phyloP scores from a whole-genome alignment of 2,113 vertebrate genomes.

The Cathartes aura region DNA sequence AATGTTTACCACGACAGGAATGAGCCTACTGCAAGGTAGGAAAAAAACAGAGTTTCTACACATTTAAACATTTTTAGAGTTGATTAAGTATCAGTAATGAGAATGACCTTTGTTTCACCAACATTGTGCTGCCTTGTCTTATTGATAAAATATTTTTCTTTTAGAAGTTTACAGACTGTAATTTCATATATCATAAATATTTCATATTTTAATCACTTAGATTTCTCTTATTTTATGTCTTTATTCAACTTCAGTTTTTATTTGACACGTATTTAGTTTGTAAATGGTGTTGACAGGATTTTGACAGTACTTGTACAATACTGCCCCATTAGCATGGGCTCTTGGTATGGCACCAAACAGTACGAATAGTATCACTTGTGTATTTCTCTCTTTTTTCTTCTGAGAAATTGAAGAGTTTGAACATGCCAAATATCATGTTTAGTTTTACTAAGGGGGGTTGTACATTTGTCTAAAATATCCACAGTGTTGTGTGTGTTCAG shows the following conservation, averaged over 20 bases:
- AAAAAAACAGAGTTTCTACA: not conserved
- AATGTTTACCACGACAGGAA: conserved; percentile 90
- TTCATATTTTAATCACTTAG: not conserved
- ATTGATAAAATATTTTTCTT: not conserved
- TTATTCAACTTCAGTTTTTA: not conserved
- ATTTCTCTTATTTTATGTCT: not conserved
- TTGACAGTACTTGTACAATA: not conserved
- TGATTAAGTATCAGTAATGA: not conserved
- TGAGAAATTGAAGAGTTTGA: not conserved
- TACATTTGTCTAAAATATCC: not conserved
- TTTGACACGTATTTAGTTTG: not conserved
- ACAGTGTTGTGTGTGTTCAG: not conserved
- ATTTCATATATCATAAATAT: not conserved
- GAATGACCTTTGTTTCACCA: not conserved
- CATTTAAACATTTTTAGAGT: not conserved
- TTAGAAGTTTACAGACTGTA: not conserved
- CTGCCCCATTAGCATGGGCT: not conserved
- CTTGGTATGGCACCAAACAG: not conserved
- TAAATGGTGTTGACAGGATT: not conserved
- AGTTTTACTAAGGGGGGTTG: not conserved
- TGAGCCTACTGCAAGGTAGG: conserved; percentile 91
- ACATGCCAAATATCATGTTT: not conserved
- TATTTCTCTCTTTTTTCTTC: not conserved
- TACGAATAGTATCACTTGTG: not conserved
- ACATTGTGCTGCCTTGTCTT: not conserved